phyloP scores from a whole-genome alignment of 2,797 vertebrate species.

The Rhynchonycteris naso region DNA sequence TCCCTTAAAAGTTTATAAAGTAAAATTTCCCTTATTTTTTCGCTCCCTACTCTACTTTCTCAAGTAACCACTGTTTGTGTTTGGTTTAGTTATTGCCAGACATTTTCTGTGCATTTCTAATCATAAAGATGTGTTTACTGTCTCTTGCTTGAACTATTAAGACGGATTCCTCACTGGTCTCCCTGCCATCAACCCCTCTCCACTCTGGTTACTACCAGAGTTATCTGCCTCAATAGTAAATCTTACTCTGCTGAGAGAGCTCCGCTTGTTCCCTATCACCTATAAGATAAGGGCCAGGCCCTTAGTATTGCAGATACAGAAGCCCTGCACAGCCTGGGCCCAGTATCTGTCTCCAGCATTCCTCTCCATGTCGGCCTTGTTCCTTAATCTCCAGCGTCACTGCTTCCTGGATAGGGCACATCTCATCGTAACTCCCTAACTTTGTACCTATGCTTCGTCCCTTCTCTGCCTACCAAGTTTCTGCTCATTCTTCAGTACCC shows the following conservation, averaged over 20 bases:
- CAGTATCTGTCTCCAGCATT: background rate
- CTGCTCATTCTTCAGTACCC: background rate
- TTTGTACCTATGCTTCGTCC: background rate
- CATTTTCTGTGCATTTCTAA: conserved; percentile 44
- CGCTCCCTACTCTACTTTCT: background rate
- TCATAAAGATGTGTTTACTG: background rate
- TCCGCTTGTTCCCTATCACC: background rate
- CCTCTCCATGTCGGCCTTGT: background rate
- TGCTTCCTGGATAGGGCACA: background rate
- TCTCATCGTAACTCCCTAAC: background rate
- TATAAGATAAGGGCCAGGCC: background rate
- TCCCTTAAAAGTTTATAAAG: conserved; percentile 39
- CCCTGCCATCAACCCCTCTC: background rate
- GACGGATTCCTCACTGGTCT: conserved; percentile 44
- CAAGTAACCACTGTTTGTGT: background rate
- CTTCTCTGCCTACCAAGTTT: background rate
- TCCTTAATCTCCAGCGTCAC: background rate
- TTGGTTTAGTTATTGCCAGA: conserved; percentile 28
- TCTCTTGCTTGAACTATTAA: background rate
- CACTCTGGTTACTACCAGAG: background rate
- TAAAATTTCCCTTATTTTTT: background rate
- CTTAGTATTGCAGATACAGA: background rate
- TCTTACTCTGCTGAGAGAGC: conserved; percentile 25
- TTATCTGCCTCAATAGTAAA: background rate
- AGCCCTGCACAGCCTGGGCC: background rate